A percentile compares a stretch with the other conserved stretches of the same genome.
These are phyloP conservation scores for Psittacara wagleri DNA, from an alignment of 2,113 vertebrate genomes.

Conservation along the genomic window DNA sequence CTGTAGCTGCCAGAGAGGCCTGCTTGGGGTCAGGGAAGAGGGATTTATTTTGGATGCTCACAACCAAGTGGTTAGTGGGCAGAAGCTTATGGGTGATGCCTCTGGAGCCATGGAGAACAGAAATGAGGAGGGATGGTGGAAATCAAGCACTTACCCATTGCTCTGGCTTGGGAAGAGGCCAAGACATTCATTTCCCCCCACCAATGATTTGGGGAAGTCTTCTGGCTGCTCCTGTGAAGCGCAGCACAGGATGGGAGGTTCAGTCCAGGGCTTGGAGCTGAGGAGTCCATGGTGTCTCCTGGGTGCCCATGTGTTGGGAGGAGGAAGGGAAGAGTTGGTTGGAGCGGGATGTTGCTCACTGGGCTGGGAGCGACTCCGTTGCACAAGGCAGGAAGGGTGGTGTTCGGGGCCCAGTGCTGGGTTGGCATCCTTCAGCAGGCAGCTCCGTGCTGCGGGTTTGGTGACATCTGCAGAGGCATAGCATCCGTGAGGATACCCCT, in stretches of 20 bases:
- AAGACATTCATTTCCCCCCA: not conserved
- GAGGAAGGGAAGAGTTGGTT: not conserved
- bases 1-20: not conserved
- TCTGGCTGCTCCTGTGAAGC: not conserved
- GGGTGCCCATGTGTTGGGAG: not conserved
- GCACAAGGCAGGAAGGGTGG: constrained; percentile 50
- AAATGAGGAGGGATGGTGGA: not conserved
- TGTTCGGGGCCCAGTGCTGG: not conserved
- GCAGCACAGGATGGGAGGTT: constrained; percentile 25
- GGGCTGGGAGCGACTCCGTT: not conserved
- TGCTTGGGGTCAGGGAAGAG: not conserved
- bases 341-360: not conserved
- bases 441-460: not conserved
- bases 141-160: not conserved
- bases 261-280: not conserved
- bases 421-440: not conserved
- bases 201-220: not conserved
- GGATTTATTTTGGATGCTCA: not conserved
- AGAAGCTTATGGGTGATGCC: not conserved
- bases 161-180: not conserved
- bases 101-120: not conserved
- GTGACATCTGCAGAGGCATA: not conserved
- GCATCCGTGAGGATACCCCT: not conserved
- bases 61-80: not conserved
- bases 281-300: not conserved